Percentiles rank a stretch among this genome's conserved stretches.
phyloP scores from a whole-genome alignment of 2,888 invertebrate species.

The Heliconius erato region DNA sequence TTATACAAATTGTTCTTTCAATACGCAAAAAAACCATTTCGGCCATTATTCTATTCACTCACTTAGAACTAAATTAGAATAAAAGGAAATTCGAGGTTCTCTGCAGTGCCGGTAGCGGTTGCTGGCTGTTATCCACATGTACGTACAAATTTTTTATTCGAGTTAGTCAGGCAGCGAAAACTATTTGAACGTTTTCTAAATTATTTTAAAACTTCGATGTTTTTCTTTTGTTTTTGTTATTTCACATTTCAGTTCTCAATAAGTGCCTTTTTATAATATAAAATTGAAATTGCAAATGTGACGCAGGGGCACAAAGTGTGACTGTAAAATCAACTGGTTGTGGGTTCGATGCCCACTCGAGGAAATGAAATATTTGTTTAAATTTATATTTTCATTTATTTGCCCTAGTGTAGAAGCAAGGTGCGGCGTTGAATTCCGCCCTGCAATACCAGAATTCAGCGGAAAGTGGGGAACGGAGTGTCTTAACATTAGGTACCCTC shows the following conservation, averaged over 20 bases:
- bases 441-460: too few species aligned
- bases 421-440: too few species aligned
- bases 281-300: background rate
- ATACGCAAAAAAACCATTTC: background rate
- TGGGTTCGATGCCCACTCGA: too few species aligned
- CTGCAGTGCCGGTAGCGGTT: constrained; percentile 14
- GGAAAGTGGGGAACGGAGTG: too few species aligned
- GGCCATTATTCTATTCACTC: background rate
- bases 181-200: background rate
- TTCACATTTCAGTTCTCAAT: background rate
- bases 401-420: too few species aligned
- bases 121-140: background rate
- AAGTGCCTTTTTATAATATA: background rate
- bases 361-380: too few species aligned
- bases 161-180: background rate
- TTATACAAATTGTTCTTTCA: background rate
- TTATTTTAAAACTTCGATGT: background rate
- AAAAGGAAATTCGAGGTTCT: constrained; percentile 7
- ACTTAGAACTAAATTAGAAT: background rate
- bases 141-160: background rate
- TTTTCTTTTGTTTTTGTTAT: background rate
- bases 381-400: too few species aligned
- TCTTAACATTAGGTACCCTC: too few species aligned
- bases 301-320: too few species aligned
- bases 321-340: too few species aligned